Conservation (phyloP, 2,113 vertebrate species). For the human region GRCh38 chr1:67961001-67961500, state of each 20-base stretch:
- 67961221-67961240: constrained; percentile 5
- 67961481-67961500: neutral
- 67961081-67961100: neutral
- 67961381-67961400: neutral
- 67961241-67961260: neutral
- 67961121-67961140: neutral
- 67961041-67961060: neutral
- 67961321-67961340: neutral
- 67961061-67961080: neutral
- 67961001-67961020: neutral
- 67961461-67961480: neutral
- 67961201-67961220: neutral
- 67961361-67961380: constrained; percentile 19
- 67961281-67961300: neutral
- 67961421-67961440: neutral
- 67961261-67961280: neutral
- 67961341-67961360: neutral
- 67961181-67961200: neutral
- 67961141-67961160: constrained; percentile 6
- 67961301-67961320: neutral
- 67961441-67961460: neutral
- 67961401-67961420: neutral
- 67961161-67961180: neutral
- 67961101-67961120: neutral
- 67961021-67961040: too few species aligned